phyloP scores from a whole-genome alignment of 2,888 invertebrate genomes.

The Stenolophus ochropezus region DNA sequence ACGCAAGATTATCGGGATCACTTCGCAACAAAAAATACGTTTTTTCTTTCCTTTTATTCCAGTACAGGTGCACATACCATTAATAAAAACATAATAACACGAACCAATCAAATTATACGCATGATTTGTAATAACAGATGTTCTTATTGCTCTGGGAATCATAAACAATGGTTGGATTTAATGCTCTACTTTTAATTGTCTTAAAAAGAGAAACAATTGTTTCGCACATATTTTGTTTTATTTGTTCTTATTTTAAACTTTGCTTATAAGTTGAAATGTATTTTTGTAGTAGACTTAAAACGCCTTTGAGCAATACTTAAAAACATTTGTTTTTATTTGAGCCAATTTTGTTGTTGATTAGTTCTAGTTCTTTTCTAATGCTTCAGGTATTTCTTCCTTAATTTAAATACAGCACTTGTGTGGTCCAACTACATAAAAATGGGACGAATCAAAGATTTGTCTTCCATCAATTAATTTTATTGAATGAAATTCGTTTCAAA shows the following conservation, averaged over 20 bases:
- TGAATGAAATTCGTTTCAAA: too few species aligned
- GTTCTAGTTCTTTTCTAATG: background rate
- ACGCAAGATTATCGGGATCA: slow-evolving; percentile 52
- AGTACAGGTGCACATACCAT: background rate
- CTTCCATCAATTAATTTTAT: too few species aligned
- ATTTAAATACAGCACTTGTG: background rate
- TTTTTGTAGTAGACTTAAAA: background rate
- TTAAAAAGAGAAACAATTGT: background rate
- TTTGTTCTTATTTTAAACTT: background rate
- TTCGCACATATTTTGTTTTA: background rate
- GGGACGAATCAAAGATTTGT: too few species aligned
- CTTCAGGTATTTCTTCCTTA: background rate
- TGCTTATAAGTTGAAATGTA: background rate
- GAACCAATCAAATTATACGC: background rate
- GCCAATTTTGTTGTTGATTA: background rate
- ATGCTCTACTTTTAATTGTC: background rate
- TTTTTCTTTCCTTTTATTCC: background rate
- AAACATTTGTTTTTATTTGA: background rate
- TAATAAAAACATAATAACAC: background rate
- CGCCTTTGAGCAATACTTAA: background rate
- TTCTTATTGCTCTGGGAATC: background rate
- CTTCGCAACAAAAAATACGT: slow-evolving; percentile 2
- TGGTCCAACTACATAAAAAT: background rate
- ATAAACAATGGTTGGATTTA: background rate
- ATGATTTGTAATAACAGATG: background rate